Base-by-base conservation (phyloP, 2,888 invertebrate species). In the Neoascia interrupta region DNA sequence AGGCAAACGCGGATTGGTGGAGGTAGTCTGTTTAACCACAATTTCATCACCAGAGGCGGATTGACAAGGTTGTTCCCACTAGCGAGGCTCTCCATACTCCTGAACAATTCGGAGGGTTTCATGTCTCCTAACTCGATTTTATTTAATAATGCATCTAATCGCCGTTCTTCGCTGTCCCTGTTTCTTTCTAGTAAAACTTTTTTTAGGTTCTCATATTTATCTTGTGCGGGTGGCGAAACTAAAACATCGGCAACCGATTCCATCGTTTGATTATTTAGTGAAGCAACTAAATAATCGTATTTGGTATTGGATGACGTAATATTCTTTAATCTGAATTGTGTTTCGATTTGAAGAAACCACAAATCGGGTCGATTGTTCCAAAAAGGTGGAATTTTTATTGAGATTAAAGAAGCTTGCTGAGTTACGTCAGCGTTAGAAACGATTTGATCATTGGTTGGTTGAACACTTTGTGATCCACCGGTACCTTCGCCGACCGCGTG, bases 321-420 rank as follows among this genome's bases (percentile, higher is more conserved):
- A 15, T 53, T 53, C 21, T 41, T 64, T 8, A 64, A 16, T 28
- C 53, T 23, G 13, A 53, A 53, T 28, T 64, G 41, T 1, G 53
- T 51, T 28, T 64, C 53, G 15, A 64, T 43, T 53, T 64, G 43
- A 2, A 41, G 4, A 10, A 66, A 66, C 66, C 43, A 54, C 66
- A 0, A n/a, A n/a, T n/a, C n/a, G n/a, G 66, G 66, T n/a, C 66
- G 10, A 13, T 31, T 66, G 13, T 51, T 41, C 54, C 66, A 53
- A 23, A 66, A 64, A n/a, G 61, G 45, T 21, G 45, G 45, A 19
- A 45, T 45, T 45, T 45, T 45, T n/a, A 45, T 47, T 2, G 47
- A 47, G 5, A 47, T 47, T 5, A 31, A 16, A 31, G 47, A 26
- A 3, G 45, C 18, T 34, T 43, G 60, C 28, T 41, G 43, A 16